Base-by-base conservation (phyloP, 2,797 vertebrate species). In the Premnoplex brunnescens region DNA sequence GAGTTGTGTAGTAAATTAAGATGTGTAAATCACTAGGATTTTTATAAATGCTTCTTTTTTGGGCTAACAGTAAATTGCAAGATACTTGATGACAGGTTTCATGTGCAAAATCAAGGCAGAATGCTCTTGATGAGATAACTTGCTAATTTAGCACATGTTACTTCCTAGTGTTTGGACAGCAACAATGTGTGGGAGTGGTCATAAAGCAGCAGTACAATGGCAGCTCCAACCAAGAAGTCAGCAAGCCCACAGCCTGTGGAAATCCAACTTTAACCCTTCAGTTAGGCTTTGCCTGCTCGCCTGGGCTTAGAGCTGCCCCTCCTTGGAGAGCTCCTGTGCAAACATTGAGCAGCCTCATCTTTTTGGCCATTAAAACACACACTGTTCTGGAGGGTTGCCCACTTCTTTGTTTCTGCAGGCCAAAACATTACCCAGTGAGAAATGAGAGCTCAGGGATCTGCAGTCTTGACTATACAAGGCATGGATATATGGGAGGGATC, bases 401-500 rank as follows among this genome's bases (percentile, higher is more conserved):
- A 2, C 15, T 48, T 51, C 36, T 34, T 62, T 20, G 24, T 77
- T 93, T 59, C 52, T 86, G 32, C 37, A 64, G 58, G 55, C 16
- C 60, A 56, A 12, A 89, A 32, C 5, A 0, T 67, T 13, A 17
- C 58, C 72, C 48, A 5, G 28, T 0, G 7, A 77, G 66, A 77
- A 79, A 58, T 2, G 8, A 87, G 52, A 78, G 55, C 34, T 34
- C 37, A 14, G 0, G 0, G 46, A 7, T 36, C 26, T 30, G 68
- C 77, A 56, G 58, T 73, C 54, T 44, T 9, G 41, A 55, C 39
- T 44, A 3, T 7, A 3, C 23, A 9, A n/a, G 4, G 49, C 43
- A 0, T 0, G 3, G 24, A 19, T 41, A 21, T 27, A 20, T 1
- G 2, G 20, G 21, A 6, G 73, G 43, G 32, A 28, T 20, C 5